Evolutionary conservation across 2,797 vertebrate genomes (phyloP), one percentile per base, ranked within the genome.

Genomic region (Tympanoctomys barrerae): DNA sequence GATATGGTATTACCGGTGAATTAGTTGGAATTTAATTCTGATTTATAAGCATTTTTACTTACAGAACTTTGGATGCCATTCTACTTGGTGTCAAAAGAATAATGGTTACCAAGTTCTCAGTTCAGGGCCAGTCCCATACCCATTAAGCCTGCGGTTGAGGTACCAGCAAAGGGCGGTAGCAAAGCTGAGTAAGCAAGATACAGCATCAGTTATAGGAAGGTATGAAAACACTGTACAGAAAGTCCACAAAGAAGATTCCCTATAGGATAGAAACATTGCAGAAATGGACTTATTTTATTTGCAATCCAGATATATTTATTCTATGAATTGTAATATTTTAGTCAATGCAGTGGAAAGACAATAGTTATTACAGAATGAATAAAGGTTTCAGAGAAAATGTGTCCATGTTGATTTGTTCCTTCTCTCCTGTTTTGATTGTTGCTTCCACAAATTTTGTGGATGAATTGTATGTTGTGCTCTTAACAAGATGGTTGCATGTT

Each of bases 1-100:
- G 94, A 96, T 98, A 97, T 94, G 97, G 97, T 97, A 98, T 98
- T 98, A 98, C 90, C 89, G 93, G 89, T 96, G 94, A 97, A 97
- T 98, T 97, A 96, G 96, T 68, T 94, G 96, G 95, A 98, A 98
- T 97, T 97, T 98, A 96, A 96, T 97, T 98, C 97, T 96, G 42
- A 97, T 98, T 97, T 98, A 86, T 46, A 94, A 39, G 59, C 52
- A 64, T 93, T 97, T 98, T 97, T 95, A 96, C 96, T 98, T 97
- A 95, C 93, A 96, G 97, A 97, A 95, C 95, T 87, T 92, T 97
- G 93, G 96, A 95, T n/a, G 39, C 85, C 86, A 91, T 98, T 18
- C 91, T 49, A 93, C 73, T 97, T 94, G 49, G 95, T 97, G 94
- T 64, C 97, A 71, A 89, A 0, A 22, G 95, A 57, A 61, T 61